Conservation (phyloP, 2,888 invertebrate genomes). For the Ophion costatus region DNA sequence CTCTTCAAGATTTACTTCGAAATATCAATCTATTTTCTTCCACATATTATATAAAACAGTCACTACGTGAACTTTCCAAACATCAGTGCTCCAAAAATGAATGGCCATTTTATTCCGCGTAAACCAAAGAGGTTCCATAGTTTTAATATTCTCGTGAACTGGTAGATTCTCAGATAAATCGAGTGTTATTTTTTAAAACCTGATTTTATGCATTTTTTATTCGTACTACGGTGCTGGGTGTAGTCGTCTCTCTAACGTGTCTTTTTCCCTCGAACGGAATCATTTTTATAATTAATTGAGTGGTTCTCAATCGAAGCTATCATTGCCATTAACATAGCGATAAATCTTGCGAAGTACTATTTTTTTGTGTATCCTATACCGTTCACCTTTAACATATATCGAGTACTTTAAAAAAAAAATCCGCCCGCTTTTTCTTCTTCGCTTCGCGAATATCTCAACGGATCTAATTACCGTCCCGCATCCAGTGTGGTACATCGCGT, state of each 20-base stretch:
- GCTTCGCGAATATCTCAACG: slow-evolving; percentile 18
- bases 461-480: slow-evolving; percentile 14
- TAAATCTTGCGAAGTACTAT: neutral
- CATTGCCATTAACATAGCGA: too few relatives aligned
- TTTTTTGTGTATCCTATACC: neutral
- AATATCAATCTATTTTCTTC: neutral
- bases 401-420: neutral
- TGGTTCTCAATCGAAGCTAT: neutral
- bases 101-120: too few relatives aligned
- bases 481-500: neutral
- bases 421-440: neutral
- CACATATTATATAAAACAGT: neutral
- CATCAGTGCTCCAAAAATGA: too few relatives aligned
- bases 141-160: too few relatives aligned
- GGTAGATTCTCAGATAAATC: too few relatives aligned
- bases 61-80: neutral
- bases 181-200: too few relatives aligned
- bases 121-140: too few relatives aligned
- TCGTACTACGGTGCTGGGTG: too few relatives aligned
- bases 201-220: neutral
- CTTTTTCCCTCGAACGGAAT: neutral
- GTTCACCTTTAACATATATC: neutral
- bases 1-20: neutral
- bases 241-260: too few relatives aligned
- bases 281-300: neutral